phyloP scores from a whole-genome alignment of 2,797 vertebrate species.

The Mus caroli region DNA sequence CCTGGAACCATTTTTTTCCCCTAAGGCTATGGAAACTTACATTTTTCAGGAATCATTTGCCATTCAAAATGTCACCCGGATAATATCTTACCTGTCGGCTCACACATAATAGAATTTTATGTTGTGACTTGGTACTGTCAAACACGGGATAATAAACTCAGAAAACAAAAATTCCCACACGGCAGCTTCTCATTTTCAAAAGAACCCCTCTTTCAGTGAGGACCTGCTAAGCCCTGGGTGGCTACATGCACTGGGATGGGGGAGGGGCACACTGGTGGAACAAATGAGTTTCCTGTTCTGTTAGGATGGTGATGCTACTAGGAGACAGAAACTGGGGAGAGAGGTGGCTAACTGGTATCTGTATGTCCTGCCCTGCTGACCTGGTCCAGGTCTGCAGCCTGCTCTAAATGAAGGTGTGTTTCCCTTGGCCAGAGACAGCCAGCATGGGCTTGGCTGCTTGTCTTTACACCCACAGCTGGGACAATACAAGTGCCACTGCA shows the following conservation, averaged over 20 bases:
- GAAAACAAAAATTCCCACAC: background rate
- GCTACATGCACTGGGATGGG: background rate
- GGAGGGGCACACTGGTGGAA: background rate
- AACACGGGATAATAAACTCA: constrained; percentile 34
- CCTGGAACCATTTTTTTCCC: background rate
- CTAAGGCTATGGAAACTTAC: constrained; percentile 37
- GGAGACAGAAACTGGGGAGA: no score
- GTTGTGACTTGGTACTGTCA: constrained; percentile 68
- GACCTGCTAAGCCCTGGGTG: background rate
- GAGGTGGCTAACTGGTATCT: background rate
- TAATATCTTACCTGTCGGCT: constrained; percentile 6
- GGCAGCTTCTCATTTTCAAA: constrained; percentile 27
- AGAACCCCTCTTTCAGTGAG: background rate
- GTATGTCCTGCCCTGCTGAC: background rate
- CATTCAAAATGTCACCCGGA: constrained; percentile 51
- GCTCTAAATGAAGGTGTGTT: background rate
- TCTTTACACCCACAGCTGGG: background rate
- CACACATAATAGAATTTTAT: constrained; percentile 41
- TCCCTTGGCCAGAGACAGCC: background rate
- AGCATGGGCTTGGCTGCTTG: background rate
- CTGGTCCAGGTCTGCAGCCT: background rate
- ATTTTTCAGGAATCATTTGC: constrained; percentile 57
- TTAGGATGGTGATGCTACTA: background rate
- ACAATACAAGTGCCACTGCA: background rate
- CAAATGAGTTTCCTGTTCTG: background rate